Conservation (phyloP, 2,113 vertebrate genomes). For the Eretmochelys imbricata region DNA sequence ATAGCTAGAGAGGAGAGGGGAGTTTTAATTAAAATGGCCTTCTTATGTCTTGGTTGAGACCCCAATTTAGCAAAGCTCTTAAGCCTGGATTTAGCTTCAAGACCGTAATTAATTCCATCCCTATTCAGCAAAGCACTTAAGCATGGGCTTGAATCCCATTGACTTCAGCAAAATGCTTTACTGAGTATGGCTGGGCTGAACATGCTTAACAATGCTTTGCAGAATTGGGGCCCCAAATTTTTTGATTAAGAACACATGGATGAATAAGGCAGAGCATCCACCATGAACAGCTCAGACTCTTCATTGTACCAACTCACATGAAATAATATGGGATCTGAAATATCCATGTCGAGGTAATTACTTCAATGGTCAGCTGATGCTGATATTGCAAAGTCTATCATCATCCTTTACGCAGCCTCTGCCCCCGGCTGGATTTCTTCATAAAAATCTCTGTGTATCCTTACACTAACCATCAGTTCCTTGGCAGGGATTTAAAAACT, state of each 20-base stretch:
- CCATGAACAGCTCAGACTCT: conserved; percentile 20
- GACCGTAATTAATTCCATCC: background rate
- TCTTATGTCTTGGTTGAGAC: background rate
- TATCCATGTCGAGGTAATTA: background rate
- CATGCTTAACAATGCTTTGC: background rate
- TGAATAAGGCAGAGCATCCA: accelerated
- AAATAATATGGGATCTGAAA: background rate
- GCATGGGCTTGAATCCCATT: background rate
- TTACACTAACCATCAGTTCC: conserved; percentile 21
- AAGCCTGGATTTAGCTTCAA: background rate
- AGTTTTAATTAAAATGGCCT: background rate
- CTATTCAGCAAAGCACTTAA: background rate
- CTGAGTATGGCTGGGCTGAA: background rate
- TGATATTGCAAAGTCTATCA: background rate
- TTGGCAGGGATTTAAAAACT: conserved; percentile 29
- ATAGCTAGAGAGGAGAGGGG: background rate
- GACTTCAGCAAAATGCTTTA: background rate
- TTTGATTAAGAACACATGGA: background rate
- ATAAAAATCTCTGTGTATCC: conserved; percentile 6
- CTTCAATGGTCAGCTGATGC: conserved; percentile 16
- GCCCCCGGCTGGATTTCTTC: background rate
- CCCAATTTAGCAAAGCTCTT: background rate
- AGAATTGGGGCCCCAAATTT: background rate
- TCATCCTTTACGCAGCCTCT: background rate
- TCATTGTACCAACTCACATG: conserved; percentile 16